A percentile compares a stretch with the other conserved stretches of the same genome.
phyloP scores from a whole-genome alignment of 2,797 vertebrate genomes.

The Monodelphis domestica region DNA sequence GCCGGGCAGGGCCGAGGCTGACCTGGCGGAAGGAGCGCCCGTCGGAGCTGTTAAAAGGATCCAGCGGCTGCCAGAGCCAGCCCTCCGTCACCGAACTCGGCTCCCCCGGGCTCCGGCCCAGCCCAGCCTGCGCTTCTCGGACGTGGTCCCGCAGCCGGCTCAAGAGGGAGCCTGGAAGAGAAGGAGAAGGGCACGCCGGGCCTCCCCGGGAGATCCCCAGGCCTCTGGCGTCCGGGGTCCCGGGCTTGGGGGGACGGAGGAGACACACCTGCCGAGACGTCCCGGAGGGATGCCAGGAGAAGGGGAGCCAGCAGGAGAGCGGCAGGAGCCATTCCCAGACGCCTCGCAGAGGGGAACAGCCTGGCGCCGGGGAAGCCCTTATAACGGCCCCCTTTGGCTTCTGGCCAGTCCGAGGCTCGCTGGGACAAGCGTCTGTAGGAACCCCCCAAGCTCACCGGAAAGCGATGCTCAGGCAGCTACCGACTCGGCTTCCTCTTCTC shows the following conservation, averaged over 20 bases:
- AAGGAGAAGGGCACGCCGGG: not conserved
- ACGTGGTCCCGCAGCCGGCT: constrained; percentile 70
- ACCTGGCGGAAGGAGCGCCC: constrained; percentile 87
- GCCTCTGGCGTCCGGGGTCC: too few species aligned
- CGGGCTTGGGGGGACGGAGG: not conserved
- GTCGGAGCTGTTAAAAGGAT: constrained; percentile 87
- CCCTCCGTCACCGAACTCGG: not conserved
- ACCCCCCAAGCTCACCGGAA: constrained; percentile 29
- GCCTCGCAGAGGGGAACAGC: accelerated
- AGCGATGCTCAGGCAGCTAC: not conserved
- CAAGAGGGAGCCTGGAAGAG: constrained; percentile 69
- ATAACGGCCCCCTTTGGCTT: not conserved
- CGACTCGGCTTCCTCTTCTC: not conserved
- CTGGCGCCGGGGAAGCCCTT: not conserved
- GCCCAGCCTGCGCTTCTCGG: constrained; percentile 38
- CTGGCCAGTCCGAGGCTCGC: not conserved
- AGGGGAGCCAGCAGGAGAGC: constrained; percentile 18
- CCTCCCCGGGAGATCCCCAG: not conserved
- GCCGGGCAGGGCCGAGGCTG: not conserved
- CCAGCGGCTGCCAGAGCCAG: constrained; percentile 84
- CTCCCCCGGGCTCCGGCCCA: not conserved
- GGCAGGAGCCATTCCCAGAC: not conserved
- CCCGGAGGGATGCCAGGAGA: constrained; percentile 54
- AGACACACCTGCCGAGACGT: constrained; percentile 31
- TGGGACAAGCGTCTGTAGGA: constrained; percentile 63